These are phyloP conservation scores for Aphrophora alni DNA, from an alignment of 2,888 invertebrate genomes.

Conservation along the genomic window DNA sequence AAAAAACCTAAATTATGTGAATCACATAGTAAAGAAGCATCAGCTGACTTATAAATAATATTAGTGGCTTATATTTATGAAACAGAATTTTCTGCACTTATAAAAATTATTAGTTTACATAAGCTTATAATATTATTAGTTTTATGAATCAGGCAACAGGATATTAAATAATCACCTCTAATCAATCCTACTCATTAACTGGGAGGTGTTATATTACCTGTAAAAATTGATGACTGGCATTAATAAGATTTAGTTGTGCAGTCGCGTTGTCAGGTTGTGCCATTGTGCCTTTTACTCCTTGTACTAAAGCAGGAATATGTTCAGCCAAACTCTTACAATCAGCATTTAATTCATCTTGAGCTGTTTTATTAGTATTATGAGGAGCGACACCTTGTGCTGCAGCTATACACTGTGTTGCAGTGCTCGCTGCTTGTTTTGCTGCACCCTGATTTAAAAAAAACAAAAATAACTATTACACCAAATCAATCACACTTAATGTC, in stretches of 20 bases:
- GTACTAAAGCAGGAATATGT: slow-evolving; percentile 80
- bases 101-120: too few species aligned
- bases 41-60: too few species aligned
- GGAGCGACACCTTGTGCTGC: slow-evolving; percentile 83
- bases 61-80: too few species aligned
- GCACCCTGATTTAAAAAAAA: slow-evolving; percentile 63
- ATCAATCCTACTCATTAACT: too few species aligned
- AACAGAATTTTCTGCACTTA: too few species aligned
- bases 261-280: slow-evolving; percentile 74
- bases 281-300: slow-evolving; percentile 75
- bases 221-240: slow-evolving; percentile 82
- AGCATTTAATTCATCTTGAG: slow-evolving; percentile 74
- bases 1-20: too few species aligned
- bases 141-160: too few species aligned
- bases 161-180: too few species aligned
- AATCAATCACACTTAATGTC: too few species aligned
- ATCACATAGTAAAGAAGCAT: not conserved
- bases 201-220: slow-evolving; percentile 67
- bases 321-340: slow-evolving; percentile 79
- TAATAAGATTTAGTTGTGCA: slow-evolving; percentile 80
- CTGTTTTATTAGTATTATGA: slow-evolving; percentile 72
- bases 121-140: too few species aligned
- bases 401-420: slow-evolving; percentile 90
- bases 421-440: slow-evolving; percentile 84
- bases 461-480: not conserved